These are phyloP conservation scores for Eupithecia inturbata DNA, from an alignment of 2,888 invertebrate species.

Conservation along the genomic window DNA sequence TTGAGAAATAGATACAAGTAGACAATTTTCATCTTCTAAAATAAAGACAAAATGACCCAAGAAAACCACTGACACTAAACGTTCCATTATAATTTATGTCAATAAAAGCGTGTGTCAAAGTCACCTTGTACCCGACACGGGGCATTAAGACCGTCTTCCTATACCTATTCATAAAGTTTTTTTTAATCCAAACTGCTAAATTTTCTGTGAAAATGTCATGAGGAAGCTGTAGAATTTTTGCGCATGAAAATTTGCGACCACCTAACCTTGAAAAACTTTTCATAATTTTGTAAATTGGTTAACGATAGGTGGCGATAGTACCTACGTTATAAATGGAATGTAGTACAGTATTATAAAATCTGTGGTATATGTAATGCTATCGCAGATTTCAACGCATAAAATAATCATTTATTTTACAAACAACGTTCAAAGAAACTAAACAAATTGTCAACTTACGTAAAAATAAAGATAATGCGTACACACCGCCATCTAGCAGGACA, in stretches of 20 bases:
- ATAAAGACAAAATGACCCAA: conserved; percentile 8
- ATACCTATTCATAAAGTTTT: conserved; percentile 32
- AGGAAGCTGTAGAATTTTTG: neutral
- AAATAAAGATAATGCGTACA: neutral
- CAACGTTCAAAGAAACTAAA: neutral
- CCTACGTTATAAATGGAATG: too few relatives aligned
- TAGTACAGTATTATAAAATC: too few relatives aligned
- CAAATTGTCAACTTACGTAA: neutral
- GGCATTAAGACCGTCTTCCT: conserved; percentile 33
- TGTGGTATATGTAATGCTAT: neutral
- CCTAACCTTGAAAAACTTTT: neutral
- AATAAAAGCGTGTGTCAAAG: conserved; percentile 22
- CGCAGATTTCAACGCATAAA: neutral
- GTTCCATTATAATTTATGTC: conserved; percentile 20
- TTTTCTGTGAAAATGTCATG: conserved; percentile 17
- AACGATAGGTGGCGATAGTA: too few relatives aligned
- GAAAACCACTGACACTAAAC: conserved; percentile 22
- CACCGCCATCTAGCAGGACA: conserved; percentile 24
- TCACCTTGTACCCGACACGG: conserved; percentile 33
- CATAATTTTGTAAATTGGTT: neutral
- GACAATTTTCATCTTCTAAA: neutral
- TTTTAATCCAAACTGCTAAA: conserved; percentile 16
- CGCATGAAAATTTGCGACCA: neutral
- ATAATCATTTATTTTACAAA: neutral
- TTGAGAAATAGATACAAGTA: neutral